Evolutionary conservation across 2,888 invertebrate genomes (phyloP).

Genomic region (Ceratothoa steindachneri): DNA sequence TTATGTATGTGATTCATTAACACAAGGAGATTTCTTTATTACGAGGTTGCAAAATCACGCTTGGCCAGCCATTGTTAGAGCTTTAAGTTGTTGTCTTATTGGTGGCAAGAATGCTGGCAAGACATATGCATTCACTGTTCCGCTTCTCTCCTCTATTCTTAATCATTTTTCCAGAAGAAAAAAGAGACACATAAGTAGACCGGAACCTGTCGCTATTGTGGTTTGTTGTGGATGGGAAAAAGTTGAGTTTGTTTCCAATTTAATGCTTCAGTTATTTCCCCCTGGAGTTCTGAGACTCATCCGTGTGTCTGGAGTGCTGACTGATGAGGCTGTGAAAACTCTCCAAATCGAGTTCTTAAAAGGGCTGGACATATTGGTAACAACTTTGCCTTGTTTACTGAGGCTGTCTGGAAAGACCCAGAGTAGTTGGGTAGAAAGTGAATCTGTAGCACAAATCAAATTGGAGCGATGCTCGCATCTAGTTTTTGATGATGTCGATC

Average conservation of each 20-base stretch:
- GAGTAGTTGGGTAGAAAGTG: neutral
- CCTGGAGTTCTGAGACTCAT: conserved; percentile 22
- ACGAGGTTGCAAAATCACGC: conserved; percentile 62
- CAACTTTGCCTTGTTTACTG: conserved; percentile 37
- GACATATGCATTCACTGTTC: conserved; percentile 67
- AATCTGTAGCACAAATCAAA: neutral
- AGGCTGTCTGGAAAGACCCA: conserved; percentile 6
- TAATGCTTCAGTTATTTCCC: conserved; percentile 16
- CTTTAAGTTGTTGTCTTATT: conserved; percentile 64
- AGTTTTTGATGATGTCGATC: conserved; percentile 40
- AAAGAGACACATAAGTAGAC: neutral
- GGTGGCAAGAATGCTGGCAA: conserved; percentile 63
- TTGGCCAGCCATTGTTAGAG: conserved; percentile 67
- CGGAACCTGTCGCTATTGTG: conserved; percentile 21
- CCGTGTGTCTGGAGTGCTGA: conserved; percentile 34
- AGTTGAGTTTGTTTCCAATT: conserved; percentile 21
- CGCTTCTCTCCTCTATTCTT: conserved; percentile 62
- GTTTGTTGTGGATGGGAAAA: conserved; percentile 33
- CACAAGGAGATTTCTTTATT: neutral
- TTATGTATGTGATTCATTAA: neutral
- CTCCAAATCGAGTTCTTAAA: conserved; percentile 16
- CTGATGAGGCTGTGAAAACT: conserved; percentile 14
- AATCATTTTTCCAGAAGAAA: conserved; percentile 51
- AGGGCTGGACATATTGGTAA: conserved; percentile 38
- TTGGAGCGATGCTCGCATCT: conserved; percentile 28